phyloP scores from a whole-genome alignment of 2,888 invertebrate genomes.

The Epinotia nisella region DNA sequence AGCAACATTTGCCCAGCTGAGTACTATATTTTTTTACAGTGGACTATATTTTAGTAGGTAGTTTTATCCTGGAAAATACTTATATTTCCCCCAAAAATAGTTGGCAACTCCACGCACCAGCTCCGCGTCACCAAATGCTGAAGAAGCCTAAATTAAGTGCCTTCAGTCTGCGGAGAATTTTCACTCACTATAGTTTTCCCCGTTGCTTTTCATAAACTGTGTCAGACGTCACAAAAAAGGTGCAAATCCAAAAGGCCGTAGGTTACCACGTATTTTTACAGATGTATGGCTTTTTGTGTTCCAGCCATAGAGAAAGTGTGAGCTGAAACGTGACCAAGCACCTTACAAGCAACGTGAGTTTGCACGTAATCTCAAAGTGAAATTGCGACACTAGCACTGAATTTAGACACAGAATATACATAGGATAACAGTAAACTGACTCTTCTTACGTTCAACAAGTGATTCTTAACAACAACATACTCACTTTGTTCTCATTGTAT shows the following conservation, averaged over 20 bases:
- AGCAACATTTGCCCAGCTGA: too few species aligned
- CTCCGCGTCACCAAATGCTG: too few species aligned
- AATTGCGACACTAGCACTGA: conserved; percentile 37
- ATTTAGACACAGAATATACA: conserved; percentile 7
- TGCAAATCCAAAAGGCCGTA: neutral
- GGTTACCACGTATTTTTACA: neutral
- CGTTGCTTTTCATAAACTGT: neutral
- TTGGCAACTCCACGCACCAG: too few species aligned
- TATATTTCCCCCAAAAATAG: too few species aligned
- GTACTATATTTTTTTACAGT: too few species aligned
- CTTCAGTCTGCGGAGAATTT: neutral
- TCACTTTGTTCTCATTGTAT: neutral
- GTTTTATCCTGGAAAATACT: too few species aligned
- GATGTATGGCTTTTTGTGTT: neutral
- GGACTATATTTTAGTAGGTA: too few species aligned
- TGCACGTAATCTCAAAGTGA: conserved; percentile 31
- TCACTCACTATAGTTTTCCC: neutral
- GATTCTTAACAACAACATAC: neutral
- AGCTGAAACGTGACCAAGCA: conserved; percentile 22
- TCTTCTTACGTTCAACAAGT: neutral
- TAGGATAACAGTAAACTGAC: neutral
- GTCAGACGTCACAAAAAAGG: neutral
- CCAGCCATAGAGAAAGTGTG: conserved; percentile 7
- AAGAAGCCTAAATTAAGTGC: too few species aligned
- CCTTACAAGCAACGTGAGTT: conserved; percentile 26